phyloP scores from a whole-genome alignment of 1,140 invertebrate genomes.

The Conopomorpha cramerella region DNA sequence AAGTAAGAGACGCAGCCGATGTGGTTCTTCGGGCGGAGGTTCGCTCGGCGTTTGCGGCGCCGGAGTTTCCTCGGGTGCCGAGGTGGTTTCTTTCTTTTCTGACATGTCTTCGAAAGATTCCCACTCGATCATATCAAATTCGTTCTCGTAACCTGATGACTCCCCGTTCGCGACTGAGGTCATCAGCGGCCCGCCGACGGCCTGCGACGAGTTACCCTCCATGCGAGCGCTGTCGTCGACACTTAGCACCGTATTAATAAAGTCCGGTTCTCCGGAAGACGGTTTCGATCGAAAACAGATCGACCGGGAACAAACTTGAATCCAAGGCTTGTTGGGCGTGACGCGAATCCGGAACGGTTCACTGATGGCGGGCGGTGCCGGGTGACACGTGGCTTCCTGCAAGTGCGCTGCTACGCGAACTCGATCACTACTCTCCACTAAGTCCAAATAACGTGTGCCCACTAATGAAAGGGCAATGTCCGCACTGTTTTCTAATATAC shows the following conservation, averaged over 20 bases:
- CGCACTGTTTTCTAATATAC: constrained; percentile 35
- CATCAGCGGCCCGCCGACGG: constrained; percentile 68
- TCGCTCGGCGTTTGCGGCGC: constrained; percentile 13
- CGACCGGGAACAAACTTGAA: constrained; percentile 87
- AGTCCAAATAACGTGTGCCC: constrained; percentile 73
- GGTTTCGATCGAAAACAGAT: constrained; percentile 78
- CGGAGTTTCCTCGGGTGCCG: constrained; percentile 23
- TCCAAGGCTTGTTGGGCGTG: constrained; percentile 68
- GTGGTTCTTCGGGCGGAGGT: constrained; percentile 62
- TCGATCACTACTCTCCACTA: constrained; percentile 78
- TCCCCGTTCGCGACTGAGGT: constrained; percentile 68
- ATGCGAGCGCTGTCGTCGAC: constrained; percentile 59
- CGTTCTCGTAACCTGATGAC: constrained; percentile 50
- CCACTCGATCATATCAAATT: constrained; percentile 64
- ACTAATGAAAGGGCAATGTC: constrained; percentile 58
- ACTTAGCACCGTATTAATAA: constrained; percentile 81
- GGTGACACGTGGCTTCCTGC: constrained; percentile 68
- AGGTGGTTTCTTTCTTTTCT: constrained; percentile 24
- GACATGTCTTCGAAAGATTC: constrained; percentile 27
- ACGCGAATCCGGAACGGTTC: constrained; percentile 79
- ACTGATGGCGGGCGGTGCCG: constrained; percentile 70
- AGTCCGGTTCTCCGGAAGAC: constrained; percentile 74
- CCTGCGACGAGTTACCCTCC: constrained; percentile 32
- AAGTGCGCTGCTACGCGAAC: constrained; percentile 74
- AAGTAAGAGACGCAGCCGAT: constrained; percentile 68